phyloP scores from a whole-genome alignment of 2,888 invertebrate species.

The Anticlea derivata region DNA sequence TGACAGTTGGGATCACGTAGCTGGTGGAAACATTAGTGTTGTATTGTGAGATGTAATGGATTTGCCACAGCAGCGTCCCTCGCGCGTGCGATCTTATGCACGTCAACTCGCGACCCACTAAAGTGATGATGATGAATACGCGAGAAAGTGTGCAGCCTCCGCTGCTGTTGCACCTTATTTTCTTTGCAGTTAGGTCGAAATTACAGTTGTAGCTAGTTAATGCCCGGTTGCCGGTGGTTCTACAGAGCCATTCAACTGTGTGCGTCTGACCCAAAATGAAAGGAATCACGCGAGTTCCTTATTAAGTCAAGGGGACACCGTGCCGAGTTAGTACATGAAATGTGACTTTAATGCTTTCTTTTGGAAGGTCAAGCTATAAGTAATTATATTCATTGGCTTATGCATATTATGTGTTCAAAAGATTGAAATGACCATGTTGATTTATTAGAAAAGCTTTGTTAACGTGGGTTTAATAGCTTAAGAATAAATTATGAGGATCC shows the following conservation, averaged over 20 bases:
- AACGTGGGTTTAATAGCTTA: conserved; percentile 2
- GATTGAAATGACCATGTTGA: conserved; percentile 8
- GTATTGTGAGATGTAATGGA: conserved; percentile 62
- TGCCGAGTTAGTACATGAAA: conserved; percentile 14
- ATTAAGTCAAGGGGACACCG: conserved; percentile 23
- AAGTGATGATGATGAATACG: conserved; percentile 68
- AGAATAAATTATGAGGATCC: background rate
- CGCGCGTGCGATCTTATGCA: conserved; percentile 45
- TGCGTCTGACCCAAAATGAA: conserved; percentile 43
- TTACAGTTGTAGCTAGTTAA: conserved; percentile 33
- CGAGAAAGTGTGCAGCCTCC: conserved; percentile 61
- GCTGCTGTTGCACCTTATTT: conserved; percentile 30
- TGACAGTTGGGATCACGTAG: conserved; percentile 60
- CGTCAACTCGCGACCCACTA: conserved; percentile 66
- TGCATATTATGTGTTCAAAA: background rate
- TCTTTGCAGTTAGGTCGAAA: conserved; percentile 27
- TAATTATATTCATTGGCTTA: conserved; percentile 17
- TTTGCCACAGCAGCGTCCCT: conserved; percentile 52
- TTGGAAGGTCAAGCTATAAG: conserved; percentile 27
- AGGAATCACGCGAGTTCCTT: conserved; percentile 31
- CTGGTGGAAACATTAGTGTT: conserved; percentile 53
- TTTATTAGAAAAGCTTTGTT: conserved; percentile 15
- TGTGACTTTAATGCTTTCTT: conserved; percentile 25
- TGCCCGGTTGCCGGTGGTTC: conserved; percentile 46
- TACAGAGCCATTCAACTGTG: conserved; percentile 48